Percentiles rank a stretch among this genome's conserved stretches.
Evolutionary conservation across 2,888 invertebrate species (phyloP).

Genomic region (Andrena camellia): DNA sequence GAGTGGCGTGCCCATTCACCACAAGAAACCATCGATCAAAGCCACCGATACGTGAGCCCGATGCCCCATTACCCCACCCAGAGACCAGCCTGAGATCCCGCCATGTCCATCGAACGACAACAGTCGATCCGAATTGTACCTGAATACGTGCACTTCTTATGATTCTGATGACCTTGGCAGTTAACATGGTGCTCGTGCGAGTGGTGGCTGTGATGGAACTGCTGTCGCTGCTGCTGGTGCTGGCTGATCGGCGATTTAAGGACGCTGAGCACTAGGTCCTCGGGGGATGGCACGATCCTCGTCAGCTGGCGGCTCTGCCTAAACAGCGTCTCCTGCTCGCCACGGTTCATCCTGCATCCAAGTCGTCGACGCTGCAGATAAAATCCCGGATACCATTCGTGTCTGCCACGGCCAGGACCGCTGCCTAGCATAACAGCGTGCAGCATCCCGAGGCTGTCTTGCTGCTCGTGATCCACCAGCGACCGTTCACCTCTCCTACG

Average conservation of each 20-base stretch:
- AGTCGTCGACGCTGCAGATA: conserved; percentile 74
- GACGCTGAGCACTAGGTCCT: conserved; percentile 88
- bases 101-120: neutral
- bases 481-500: conserved; percentile 45
- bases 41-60: neutral
- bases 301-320: conserved; percentile 88
- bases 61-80: neutral
- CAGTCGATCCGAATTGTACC: conserved; percentile 67
- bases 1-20: neutral
- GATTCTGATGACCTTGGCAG: conserved; percentile 78
- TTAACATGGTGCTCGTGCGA: conserved; percentile 78
- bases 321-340: conserved; percentile 88
- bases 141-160: conserved; percentile 77
- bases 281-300: conserved; percentile 80
- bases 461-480: conserved; percentile 32
- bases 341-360: conserved; percentile 87
- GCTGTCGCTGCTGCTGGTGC: conserved; percentile 75
- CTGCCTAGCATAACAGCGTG: conserved; percentile 81
- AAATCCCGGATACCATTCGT: conserved; percentile 79
- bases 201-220: conserved; percentile 62
- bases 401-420: conserved; percentile 79
- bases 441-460: conserved; percentile 77
- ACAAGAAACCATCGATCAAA: neutral
- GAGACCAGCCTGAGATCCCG: neutral
- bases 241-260: conserved; percentile 87